Base-by-base conservation (phyloP, 2,113 vertebrate species). In the Rallus limicola region DNA sequence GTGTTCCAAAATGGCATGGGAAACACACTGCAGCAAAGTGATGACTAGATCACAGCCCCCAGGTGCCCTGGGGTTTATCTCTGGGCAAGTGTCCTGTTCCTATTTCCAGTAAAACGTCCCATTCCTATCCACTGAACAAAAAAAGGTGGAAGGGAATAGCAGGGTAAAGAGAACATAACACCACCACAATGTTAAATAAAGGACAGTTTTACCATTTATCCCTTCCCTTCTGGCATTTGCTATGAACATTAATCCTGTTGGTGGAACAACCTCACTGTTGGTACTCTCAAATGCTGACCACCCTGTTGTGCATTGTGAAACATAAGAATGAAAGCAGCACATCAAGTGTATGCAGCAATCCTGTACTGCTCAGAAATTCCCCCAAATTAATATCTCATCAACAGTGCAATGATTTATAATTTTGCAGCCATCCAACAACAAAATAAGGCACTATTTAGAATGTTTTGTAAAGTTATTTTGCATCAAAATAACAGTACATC, bases 351-450 rank as follows among this genome's bases (percentile, higher is more conserved):
- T n/a, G n/a, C 59, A 77, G 82, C 36, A 65, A 72, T 64, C 80
- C 82, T 48, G 20, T 28, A 55, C 6, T 83, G 88, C 48, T 88
- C 87, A 90, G 72, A 88, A 90, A 80, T 58, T 63, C 72, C 52
- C 53, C 59, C 16, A 16, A 81, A 93, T 90, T 81, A 91, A 95
- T 67, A 82, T 50, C 77, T 92, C 69, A 63, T 85, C 74, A 71
- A 31, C 42, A 56, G 56, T 38, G 58, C 74, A 85, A 84, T n/a
- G 65, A 67, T 62, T 62, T 68, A 33, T 70, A 75, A 67, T 55
- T 88, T 85, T 77, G 76, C 62, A 92, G 58, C 78, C 70, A 74
- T 94, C 60, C 33, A 72, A 63, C 50, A 76, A 63, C 24, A 91
- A 94, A 95, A 92, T 16, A 79, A 82, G 62, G 34, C 65, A 69